A percentile compares a stretch with the other conserved stretches of the same genome.
Evolutionary conservation across 2,113 vertebrate species (phyloP).

Genomic region (Melanostigma gelatinosum): DNA sequence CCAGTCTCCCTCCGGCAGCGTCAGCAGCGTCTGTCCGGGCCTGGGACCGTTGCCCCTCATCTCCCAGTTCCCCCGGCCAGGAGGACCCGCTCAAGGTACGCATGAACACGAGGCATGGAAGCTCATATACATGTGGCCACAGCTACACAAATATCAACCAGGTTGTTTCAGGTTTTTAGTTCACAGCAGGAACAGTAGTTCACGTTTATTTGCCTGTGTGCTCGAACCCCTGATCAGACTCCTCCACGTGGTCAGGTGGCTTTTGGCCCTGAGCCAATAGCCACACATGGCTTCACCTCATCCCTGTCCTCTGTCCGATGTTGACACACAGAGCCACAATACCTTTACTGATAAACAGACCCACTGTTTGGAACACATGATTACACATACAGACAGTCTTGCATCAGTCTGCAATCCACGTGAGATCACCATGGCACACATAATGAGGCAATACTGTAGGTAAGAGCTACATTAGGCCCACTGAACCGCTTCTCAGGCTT

Average conservation of each 20-base stretch:
- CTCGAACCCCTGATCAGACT: neutral
- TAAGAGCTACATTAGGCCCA: neutral
- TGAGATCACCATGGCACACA: neutral
- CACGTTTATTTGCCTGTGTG: neutral
- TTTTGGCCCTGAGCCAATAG: conserved; percentile 27
- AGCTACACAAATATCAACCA: neutral
- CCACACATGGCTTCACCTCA: conserved; percentile 19
- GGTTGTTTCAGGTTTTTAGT: neutral
- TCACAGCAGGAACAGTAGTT: too few species aligned
- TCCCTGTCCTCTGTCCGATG: conserved; percentile 34
- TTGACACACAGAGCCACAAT: conserved; percentile 7
- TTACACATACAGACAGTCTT: conserved; percentile 11
- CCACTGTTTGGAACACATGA: neutral
- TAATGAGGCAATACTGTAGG: neutral
- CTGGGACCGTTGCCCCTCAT: conserved; percentile 94
- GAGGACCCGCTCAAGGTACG: conserved; percentile 94
- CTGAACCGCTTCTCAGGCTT: neutral
- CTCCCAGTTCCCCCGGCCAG: conserved; percentile 91
- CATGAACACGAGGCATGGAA: neutral
- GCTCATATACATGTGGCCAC: neutral
- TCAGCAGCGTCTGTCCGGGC: conserved; percentile 92
- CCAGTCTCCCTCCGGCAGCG: conserved; percentile 92
- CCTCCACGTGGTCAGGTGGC: conserved; percentile 22
- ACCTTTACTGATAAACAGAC: neutral
- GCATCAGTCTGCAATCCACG: neutral